Percentiles rank a stretch among this genome's conserved stretches.
Evolutionary conservation across 2,797 vertebrate genomes (phyloP).

Genomic region (Neopelma chrysocephalum): DNA sequence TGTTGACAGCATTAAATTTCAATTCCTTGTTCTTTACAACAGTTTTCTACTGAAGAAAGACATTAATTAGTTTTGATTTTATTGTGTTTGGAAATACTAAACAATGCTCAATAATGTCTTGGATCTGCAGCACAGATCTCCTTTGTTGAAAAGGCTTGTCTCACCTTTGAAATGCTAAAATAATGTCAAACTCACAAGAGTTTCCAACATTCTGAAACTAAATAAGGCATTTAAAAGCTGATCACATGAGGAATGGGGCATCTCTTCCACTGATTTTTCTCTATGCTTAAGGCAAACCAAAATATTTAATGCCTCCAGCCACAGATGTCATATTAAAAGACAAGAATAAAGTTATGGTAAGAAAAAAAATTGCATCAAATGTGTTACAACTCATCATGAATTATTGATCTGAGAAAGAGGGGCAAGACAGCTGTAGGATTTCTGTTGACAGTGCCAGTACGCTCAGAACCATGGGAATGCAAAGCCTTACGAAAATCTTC

Average conservation of each 20-base stretch:
- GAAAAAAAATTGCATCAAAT: not conserved
- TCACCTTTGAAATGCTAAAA: not conserved
- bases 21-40: not conserved
- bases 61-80: not conserved
- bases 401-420: conserved; percentile 58
- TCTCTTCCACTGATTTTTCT: not conserved
- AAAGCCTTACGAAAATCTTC: conserved; percentile 56
- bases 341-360: not conserved
- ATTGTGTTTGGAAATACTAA: not conserved
- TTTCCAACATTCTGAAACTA: not conserved
- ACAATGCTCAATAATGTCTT: not conserved
- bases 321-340: not conserved
- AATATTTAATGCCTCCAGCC: not conserved
- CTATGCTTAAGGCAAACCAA: not conserved
- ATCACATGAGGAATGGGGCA: not conserved
- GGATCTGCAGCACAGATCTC: not conserved
- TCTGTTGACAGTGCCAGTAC: conserved; percentile 28
- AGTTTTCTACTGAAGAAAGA: not conserved
- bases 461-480: conserved; percentile 37
- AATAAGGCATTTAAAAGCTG: not conserved
- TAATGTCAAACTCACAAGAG: not conserved
- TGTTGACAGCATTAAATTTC: not conserved
- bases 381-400: not conserved
- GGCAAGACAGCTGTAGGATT: conserved; percentile 54
- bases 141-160: not conserved